Conservation (phyloP, 2,113 vertebrate genomes). For the Trogon melanurus region DNA sequence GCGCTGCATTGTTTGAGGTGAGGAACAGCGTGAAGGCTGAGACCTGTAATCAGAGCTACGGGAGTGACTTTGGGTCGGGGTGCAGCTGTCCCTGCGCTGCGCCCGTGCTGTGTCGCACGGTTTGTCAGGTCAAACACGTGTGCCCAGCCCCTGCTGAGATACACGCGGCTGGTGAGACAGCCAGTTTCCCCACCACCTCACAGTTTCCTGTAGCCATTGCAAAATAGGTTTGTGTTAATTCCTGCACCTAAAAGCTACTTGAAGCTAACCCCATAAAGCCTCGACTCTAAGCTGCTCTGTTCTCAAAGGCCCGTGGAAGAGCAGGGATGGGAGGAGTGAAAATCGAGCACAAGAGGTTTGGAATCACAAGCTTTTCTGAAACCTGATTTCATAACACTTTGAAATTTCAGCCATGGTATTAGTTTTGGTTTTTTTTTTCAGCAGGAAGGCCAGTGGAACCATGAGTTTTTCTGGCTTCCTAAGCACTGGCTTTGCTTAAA, state of each 20-base stretch:
- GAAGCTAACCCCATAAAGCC: not conserved
- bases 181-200: not conserved
- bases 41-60: not conserved
- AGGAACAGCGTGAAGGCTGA: not conserved
- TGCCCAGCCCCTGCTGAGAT: not conserved
- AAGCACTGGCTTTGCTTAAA: not conserved
- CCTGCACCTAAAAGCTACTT: not conserved
- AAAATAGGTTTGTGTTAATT: not conserved
- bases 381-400: not conserved
- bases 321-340: not conserved
- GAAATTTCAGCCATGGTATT: not conserved
- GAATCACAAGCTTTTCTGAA: not conserved
- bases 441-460: not conserved
- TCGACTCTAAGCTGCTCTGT: not conserved
- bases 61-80: not conserved
- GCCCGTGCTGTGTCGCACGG: fast-evolving
- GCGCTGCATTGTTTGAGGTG: not conserved
- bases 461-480: not conserved
- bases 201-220: not conserved
- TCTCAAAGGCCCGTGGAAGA: not conserved
- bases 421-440: not conserved
- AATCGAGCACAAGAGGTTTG: not conserved
- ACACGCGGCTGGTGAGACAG: not conserved
- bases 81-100: not conserved
- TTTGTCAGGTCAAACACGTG: not conserved